Evolutionary conservation across 1,140 invertebrate genomes (phyloP), one percentile per base, ranked within the genome.

Genomic region (Drosophila murphyi): DNA sequence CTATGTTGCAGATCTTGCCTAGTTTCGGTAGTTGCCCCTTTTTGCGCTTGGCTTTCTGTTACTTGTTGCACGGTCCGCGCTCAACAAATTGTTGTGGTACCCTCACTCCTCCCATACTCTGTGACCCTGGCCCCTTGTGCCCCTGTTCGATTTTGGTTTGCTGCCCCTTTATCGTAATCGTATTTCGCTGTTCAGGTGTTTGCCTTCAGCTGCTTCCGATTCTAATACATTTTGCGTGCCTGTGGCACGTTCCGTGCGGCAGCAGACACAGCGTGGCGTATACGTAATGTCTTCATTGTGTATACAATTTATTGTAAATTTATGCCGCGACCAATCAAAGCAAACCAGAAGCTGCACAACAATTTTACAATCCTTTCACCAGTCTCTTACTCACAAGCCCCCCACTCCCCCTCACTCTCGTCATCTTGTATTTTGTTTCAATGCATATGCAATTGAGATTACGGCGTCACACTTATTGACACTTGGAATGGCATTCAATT

Each of bases 161-260:
- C 52, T 50, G 63, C 64, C 41, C 71, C 55, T 55, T 73, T 55
- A 88, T 82, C 83, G 79, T 87, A 87, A 83, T 83, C 83, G 80
- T 83, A 83, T 88, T 89, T 88, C 78, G 79, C 80, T 80, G 72
- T 74, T 79, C 82, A 79, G 79, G 82, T 82, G 83, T 83, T 87
- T 87, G 73, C 85, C 76, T 83, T 80, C 78, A 87, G 82, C 79
- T 87, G 83, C 70, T 87, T 88, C 83, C 82, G 83, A 80, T 88
- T 89, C 83, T 83, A 88, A 88, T 88, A 88, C 77, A 85, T 85
- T 89, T 83, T 70, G 65, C 77, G 59, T 54, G 69, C 68, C 61
- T 45, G 55, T 55, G 63, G 81, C 76, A 72, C 72, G 81, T 83
- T 78, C 54, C 43, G 32, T 43, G 52, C 35, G 39, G 29, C 20